Conservation (phyloP, 2,113 vertebrate genomes). For the Sorex fumeus region DNA sequence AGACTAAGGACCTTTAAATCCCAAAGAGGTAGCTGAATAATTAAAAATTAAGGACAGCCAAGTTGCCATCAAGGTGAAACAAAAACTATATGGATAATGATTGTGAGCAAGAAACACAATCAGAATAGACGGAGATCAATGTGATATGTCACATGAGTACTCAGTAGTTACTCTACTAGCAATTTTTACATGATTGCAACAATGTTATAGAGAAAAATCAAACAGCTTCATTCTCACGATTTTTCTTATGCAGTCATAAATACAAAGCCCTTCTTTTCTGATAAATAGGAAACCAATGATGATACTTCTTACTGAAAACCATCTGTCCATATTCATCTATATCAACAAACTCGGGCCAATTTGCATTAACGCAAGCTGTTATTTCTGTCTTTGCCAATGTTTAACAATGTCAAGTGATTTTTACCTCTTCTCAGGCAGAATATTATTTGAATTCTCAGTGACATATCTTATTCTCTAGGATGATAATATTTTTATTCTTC, state of each 20-base stretch:
- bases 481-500: slow-evolving; percentile 64
- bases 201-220: background rate
- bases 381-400: slow-evolving; percentile 80
- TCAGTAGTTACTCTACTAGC: background rate
- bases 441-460: slow-evolving; percentile 60
- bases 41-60: background rate
- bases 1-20: too few relatives aligned
- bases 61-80: background rate
- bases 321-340: slow-evolving; percentile 86
- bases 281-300: slow-evolving; percentile 84
- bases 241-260: slow-evolving; percentile 67
- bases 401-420: slow-evolving; percentile 78
- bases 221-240: slow-evolving; percentile 60
- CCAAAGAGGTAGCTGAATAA: too few relatives aligned
- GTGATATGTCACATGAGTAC: background rate
- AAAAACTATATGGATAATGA: background rate
- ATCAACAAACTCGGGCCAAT: slow-evolving; percentile 78
- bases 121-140: background rate
- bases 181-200: background rate
- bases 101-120: background rate
- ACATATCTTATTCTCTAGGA: slow-evolving; percentile 3
- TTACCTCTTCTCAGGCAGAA: slow-evolving; percentile 70
- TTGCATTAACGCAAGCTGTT: slow-evolving; percentile 86
- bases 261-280: slow-evolving; percentile 68
- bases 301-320: slow-evolving; percentile 82